These are phyloP conservation scores for Perithous albicinctus DNA, from an alignment of 2,888 invertebrate species.

Conservation along the genomic window DNA sequence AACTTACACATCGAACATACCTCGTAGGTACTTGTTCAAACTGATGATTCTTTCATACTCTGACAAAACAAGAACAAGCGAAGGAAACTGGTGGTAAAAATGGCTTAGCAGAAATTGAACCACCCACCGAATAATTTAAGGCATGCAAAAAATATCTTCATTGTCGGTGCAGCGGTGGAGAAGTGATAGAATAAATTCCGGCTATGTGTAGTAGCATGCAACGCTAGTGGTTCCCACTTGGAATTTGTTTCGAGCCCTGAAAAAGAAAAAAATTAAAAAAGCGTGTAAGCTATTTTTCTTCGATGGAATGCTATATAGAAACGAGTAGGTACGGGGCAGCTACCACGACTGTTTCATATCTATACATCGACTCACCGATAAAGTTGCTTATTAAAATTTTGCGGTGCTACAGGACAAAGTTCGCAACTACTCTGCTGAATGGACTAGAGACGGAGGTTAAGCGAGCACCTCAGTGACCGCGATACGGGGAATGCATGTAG, in stretches of 20 bases:
- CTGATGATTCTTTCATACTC: not conserved
- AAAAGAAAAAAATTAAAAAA: conserved; percentile 25
- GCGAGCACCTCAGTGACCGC: conserved; percentile 46
- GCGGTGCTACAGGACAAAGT: conserved; percentile 51
- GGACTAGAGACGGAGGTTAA: conserved; percentile 13
- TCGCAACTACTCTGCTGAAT: conserved; percentile 8
- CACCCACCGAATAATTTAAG: conserved; percentile 46
- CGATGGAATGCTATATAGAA: conserved; percentile 58
- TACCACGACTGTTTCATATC: conserved; percentile 21
- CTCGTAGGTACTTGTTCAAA: not conserved
- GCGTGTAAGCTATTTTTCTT: conserved; percentile 54
- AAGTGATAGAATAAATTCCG: conserved; percentile 47
- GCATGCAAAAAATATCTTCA: conserved; percentile 40
- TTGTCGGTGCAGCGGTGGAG: conserved; percentile 8
- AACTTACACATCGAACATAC: too few relatives aligned
- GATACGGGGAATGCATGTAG: conserved; percentile 34
- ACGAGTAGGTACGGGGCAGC: conserved; percentile 18
- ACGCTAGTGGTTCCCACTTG: conserved; percentile 20
- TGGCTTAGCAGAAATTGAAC: conserved; percentile 27
- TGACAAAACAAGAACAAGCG: not conserved
- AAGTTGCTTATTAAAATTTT: conserved; percentile 68
- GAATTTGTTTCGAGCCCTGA: conserved; percentile 49
- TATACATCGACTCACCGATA: conserved; percentile 58
- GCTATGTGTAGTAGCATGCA: conserved; percentile 37
- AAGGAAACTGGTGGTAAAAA: not conserved